A percentile compares a stretch with the other conserved stretches of the same genome.
These are phyloP conservation scores for Mobula birostris DNA, from an alignment of 2,113 vertebrate genomes.

Conservation along the genomic window DNA sequence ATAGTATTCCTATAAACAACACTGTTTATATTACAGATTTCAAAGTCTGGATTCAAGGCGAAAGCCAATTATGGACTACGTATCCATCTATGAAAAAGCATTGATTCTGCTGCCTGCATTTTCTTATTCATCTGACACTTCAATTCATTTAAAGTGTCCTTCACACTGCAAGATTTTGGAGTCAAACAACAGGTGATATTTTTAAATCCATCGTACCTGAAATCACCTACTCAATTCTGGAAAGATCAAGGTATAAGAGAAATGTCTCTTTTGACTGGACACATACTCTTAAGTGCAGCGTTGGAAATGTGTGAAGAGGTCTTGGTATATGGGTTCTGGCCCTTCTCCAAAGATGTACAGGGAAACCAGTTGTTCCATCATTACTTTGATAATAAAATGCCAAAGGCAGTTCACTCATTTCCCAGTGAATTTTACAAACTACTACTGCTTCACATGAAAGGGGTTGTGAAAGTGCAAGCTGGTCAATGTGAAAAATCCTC, in stretches of 20 bases:
- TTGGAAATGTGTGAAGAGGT: constrained; percentile 78
- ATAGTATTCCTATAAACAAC: constrained; percentile 41
- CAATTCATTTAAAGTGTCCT: constrained; percentile 69
- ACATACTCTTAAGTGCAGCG: constrained; percentile 79
- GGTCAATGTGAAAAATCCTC: constrained; percentile 57
- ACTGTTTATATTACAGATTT: constrained; percentile 58
- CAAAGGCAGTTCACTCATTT: constrained; percentile 83
- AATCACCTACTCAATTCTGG: constrained; percentile 73
- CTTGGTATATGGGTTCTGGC: constrained; percentile 90
- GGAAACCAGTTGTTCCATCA: constrained; percentile 71
- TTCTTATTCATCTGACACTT: constrained; percentile 71
- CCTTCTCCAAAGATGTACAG: constrained; percentile 67
- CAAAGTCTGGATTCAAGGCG: constrained; percentile 65
- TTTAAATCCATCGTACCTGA: constrained; percentile 78
- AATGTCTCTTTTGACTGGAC: constrained; percentile 70
- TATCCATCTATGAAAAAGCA: constrained; percentile 63
- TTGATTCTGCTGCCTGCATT: constrained; percentile 80
- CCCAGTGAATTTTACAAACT: constrained; percentile 77
- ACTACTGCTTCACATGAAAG: constrained; percentile 72
- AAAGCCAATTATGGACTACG: constrained; percentile 64
- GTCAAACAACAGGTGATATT: constrained; percentile 64
- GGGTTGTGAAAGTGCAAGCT: constrained; percentile 78
- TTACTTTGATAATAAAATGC: constrained; percentile 78
- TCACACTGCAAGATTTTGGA: constrained; percentile 67
- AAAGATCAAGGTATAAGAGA: constrained; percentile 66